These are phyloP conservation scores for Hydrocynus forskahlii DNA, from an alignment of 2,797 vertebrate species.

Conservation along the genomic window DNA sequence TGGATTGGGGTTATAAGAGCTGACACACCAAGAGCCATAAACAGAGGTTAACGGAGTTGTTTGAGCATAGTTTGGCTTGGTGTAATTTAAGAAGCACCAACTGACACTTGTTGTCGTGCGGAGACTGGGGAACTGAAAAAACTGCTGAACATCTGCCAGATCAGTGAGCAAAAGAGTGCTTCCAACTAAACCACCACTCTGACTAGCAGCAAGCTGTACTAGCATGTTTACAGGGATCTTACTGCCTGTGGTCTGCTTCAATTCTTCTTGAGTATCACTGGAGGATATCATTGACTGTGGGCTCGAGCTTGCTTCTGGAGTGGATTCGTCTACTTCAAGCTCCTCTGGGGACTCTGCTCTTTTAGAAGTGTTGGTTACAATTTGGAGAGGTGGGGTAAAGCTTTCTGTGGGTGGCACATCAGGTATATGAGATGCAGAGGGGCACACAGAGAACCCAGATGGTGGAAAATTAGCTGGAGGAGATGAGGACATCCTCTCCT, in stretches of 20 bases:
- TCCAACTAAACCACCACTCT: conserved; percentile 74
- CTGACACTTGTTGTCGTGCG: conserved; percentile 92
- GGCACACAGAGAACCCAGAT: conserved; percentile 71
- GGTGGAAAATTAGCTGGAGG: conserved; percentile 72
- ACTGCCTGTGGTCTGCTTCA: conserved; percentile 66
- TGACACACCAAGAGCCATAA: conserved; percentile 94
- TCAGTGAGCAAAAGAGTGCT: conserved; percentile 85
- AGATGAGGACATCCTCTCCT: conserved; percentile 82
- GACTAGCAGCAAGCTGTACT: conserved; percentile 81
- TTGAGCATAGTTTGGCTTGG: conserved; percentile 88
- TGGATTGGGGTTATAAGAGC: conserved; percentile 95
- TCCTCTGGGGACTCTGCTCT: conserved; percentile 89
- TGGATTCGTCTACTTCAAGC: conserved; percentile 86
- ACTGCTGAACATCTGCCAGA: conserved; percentile 85
- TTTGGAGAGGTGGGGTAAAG: conserved; percentile 85
- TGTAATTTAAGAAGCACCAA: conserved; percentile 99
- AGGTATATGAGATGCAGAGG: conserved; percentile 72
- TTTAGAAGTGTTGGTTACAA: conserved; percentile 82
- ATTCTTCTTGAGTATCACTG: conserved; percentile 74
- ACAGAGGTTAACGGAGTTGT: conserved; percentile 86
- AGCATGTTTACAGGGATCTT: conserved; percentile 84
- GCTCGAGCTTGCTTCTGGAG: conserved; percentile 84
- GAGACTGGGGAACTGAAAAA: conserved; percentile 93
- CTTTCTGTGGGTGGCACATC: conserved; percentile 83
- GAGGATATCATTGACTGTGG: conserved; percentile 84